Evolutionary conservation across 2,797 vertebrate species (phyloP), one percentile per base, ranked within the genome.

Genomic region (Poecilia wingei): DNA sequence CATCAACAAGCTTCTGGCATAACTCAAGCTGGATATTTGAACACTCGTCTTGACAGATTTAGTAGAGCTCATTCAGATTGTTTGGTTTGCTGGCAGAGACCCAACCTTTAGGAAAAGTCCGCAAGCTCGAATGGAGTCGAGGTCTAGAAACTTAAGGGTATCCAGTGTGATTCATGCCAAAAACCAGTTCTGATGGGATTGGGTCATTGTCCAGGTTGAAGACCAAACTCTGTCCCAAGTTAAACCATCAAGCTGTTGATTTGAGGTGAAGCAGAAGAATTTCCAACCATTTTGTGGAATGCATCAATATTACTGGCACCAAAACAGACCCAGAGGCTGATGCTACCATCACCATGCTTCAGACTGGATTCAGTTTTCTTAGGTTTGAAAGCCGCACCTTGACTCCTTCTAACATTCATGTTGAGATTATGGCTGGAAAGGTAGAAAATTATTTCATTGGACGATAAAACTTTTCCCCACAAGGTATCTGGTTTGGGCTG

Each of bases 11-110:
- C 25, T 68, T 41, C 41, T 46, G 43, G 41, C 43, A 70, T 70
- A 46, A 45, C 25, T 69, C 66, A n/a, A 39, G 36, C 22, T 69
- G 66, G 22, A 69, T 69, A 69, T 69, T 41, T 69, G 20, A 68
- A 20, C 36, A 68, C 64, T 66, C 0, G 10, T 41, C 36, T 41
- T 41, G 39, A 70, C 68, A 70, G 41, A 70, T 70, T 41, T 70
- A 70, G 45, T 28, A 46, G 68, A 46, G 1, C 68, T 70, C 25
- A 70, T n/a, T 70, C 41, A 46, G 18, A 46, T 22, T 70, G 68
- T 14, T 70, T 70, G 68, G 68, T 70, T 70, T 28, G 12, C 68
- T 46, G 41, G 68, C 41, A n/a, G 8, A 70, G 41, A 16, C 41
- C 25, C 4, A 14, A 43, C 66, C 22, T 69, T 69, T 69, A 43